Base-by-base conservation (phyloP, 2,113 vertebrate species). In the Hyaena hyaena region DNA sequence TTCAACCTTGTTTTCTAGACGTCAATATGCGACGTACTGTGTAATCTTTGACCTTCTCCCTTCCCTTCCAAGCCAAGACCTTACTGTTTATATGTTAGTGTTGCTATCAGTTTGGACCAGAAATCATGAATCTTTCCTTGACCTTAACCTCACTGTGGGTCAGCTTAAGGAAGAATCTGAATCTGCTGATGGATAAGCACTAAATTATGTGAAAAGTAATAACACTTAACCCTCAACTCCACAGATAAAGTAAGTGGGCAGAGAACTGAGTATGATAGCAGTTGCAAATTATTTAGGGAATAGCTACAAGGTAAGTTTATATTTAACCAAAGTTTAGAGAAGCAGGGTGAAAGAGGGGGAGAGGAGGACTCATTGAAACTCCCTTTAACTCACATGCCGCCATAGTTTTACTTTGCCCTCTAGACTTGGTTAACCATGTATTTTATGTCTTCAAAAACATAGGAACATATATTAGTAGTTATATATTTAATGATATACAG, bases 201-300 rank as follows among this genome's bases (percentile, higher is more conserved):
- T 33, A 45, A 66, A 28, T 61, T 61, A 39, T 66, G n/a, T 65
- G 58, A 87, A 85, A 89, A 77, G 82, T 26, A 43, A 2, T 71
- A 80, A 73, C 16, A 63, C 68, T 69, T 90, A 48, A 50, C 69
- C 65, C 31, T 92, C 31, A 71, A 26, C 19, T 88, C 48, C 19
- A 2, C 76, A 45, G 31, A 73, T 28, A 39, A 66, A 71, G 19
- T 19, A 53, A 69, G 7, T 55, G 63, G 80, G 83, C 9, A 77
- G 90, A 80, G 39, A 88, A 85, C 5, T 10, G 26, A 33, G 1
- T 66, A 24, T 48, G 24, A 15, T 24, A 39, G 88, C 28, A 4
- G 26, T 83, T 7, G 24, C 50, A 80, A 63, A 71, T 95, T 90
- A 39, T 95, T 85, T 96, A 83, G 80, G 86, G 43, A 79, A 58